Base-by-base conservation (phyloP, 1,140 invertebrate genomes). In the Nymphalis io region DNA sequence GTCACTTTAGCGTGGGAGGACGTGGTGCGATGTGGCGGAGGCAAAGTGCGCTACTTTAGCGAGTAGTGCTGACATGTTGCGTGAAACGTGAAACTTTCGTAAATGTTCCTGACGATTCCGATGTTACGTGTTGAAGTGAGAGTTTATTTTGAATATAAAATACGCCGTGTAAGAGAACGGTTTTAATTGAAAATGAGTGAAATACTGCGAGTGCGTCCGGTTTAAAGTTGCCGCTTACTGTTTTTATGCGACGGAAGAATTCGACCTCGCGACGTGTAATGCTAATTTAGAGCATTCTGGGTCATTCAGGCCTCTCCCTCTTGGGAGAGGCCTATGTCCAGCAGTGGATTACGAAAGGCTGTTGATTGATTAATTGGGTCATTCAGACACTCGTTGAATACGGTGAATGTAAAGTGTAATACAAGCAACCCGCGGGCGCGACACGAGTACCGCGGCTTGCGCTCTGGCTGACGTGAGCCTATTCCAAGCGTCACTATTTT, bases 1-100 rank as follows among this genome's bases (percentile, higher is more conserved):
- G 42, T 4, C 58, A 73, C 88, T 86, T 33, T 89, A 93, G 93
- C 93, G 16, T 93, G 93, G 93, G 93, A 93, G 61, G 92, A 93
- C 74, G 85, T 93, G 74, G 74, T 92, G 79, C 86, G 87, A 13
- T 88, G 89, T 70, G 85, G 88, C 62, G 76, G 79, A 70, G 85
- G 87, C 73, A 92, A 90, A 72, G 85, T 91, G 74, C 83, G 83
- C 60, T 92, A 92, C 83, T 92, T 83, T 78, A 91, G 82, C 82
- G 89, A 92, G 81, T 90, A 68, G 59, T 11, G 33, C 13, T 18
- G 33, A 63, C 15, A 44, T 42, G 42, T 48, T 61, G 20, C 27
- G 46, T 33, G 27, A 33, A 33, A 33, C 27, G 46, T 5, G 21
- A 23, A 15, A 15, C 13, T n/a, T 21, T 27, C 51, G 51, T 27